These are phyloP conservation scores for Ceuthmochares aereus DNA, from an alignment of 2,113 vertebrate species.

Conservation along the genomic window DNA sequence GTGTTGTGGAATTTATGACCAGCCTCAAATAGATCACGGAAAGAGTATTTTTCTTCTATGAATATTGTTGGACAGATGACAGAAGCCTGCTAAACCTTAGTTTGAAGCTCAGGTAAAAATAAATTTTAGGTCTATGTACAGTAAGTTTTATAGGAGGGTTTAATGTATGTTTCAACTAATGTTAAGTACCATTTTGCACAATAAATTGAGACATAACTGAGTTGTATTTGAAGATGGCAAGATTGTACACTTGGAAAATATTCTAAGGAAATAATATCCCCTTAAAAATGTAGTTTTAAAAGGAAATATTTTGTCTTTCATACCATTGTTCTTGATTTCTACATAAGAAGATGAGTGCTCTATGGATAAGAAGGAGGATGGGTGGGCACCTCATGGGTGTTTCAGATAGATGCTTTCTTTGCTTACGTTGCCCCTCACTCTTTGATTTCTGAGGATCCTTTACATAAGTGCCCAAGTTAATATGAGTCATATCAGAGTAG, in stretches of 20 bases:
- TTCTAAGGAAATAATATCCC: background rate
- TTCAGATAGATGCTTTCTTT: background rate
- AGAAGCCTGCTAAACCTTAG: background rate
- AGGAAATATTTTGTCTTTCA: background rate
- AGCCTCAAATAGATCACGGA: background rate
- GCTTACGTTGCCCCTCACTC: background rate
- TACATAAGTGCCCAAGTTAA: fast-evolving
- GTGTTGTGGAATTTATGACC: background rate
- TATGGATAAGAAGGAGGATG: background rate
- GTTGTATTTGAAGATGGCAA: background rate
- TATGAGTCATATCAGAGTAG: background rate
- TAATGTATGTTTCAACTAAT: background rate
- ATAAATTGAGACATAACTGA: background rate
- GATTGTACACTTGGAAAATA: background rate
- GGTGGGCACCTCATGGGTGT: background rate
- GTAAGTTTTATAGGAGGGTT: background rate
- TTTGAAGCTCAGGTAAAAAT: background rate
- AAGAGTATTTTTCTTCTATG: background rate
- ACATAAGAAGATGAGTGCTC: background rate
- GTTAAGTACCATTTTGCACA: background rate
- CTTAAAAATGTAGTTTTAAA: background rate
- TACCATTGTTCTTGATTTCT: background rate
- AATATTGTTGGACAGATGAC: background rate
- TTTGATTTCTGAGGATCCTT: background rate
- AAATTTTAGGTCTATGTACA: background rate